Evolutionary conservation across 2,797 vertebrate species (phyloP).

Genomic region (Avahi laniger): DNA sequence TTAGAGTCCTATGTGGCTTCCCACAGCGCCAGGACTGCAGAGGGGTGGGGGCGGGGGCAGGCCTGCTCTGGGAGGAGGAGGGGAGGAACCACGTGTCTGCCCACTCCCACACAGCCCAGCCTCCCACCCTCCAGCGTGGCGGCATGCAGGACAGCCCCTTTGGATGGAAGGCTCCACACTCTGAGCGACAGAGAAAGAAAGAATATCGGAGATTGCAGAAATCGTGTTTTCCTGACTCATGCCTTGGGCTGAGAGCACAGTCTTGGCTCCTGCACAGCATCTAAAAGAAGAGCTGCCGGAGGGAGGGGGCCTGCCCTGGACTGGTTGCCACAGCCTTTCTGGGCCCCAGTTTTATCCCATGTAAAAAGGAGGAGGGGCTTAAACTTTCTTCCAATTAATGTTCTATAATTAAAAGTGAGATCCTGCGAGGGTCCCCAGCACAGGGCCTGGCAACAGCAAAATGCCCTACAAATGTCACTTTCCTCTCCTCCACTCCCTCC

Average conservation of each 20-base stretch:
- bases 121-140: slow-evolving; percentile 29
- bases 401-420: slow-evolving; percentile 26
- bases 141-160: not conserved
- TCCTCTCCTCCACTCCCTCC: not conserved
- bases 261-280: slow-evolving; percentile 24
- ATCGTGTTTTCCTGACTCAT: slow-evolving; percentile 63
- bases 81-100: not conserved
- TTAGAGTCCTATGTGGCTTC: not conserved
- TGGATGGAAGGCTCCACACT: not conserved
- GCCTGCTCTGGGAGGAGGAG: not conserved
- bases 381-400: not conserved
- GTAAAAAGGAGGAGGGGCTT: not conserved
- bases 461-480: not conserved
- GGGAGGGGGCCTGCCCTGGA: not conserved
- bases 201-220: slow-evolving; percentile 17
- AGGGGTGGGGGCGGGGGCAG: not conserved
- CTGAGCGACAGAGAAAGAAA: not conserved
- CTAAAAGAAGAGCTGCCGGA: not conserved
- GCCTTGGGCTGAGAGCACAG: not conserved
- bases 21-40: not conserved
- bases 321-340: not conserved
- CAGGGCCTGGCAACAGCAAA: not conserved
- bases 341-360: not conserved
- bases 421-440: not conserved
- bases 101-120: not conserved